phyloP scores from a whole-genome alignment of 2,113 vertebrate species.

The Entosphenus tridentatus region DNA sequence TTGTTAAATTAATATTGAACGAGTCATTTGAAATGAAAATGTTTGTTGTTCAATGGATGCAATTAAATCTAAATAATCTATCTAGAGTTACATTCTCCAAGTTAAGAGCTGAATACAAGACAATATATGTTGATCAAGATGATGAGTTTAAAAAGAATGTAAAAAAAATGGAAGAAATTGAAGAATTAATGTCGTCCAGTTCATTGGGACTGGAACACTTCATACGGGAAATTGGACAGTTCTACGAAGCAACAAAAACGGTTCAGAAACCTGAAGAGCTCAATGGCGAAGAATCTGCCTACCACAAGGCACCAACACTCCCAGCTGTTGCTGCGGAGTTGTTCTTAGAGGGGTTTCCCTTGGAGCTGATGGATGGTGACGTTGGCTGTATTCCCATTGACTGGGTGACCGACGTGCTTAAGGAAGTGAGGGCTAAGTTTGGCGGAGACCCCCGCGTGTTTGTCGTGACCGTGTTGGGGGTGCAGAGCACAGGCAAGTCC shows the following conservation, averaged over 20 bases:
- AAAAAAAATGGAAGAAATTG: neutral
- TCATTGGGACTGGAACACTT: slow-evolving; percentile 19
- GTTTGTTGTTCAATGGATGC: neutral
- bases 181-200: neutral
- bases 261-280: slow-evolving; percentile 10
- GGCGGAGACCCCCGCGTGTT: slow-evolving; percentile 18
- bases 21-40: neutral
- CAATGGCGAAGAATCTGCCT: neutral
- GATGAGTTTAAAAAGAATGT: neutral
- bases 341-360: slow-evolving; percentile 28
- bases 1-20: neutral
- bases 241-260: slow-evolving; percentile 29
- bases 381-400: slow-evolving; percentile 29
- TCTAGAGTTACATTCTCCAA: neutral
- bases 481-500: slow-evolving; percentile 40
- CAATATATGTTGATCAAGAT: neutral
- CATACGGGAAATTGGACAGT: slow-evolving; percentile 37
- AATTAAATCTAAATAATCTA: neutral
- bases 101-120: neutral
- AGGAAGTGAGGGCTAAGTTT: slow-evolving; percentile 18
- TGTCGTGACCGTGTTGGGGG: slow-evolving; percentile 31
- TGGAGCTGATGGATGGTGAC: slow-evolving; percentile 39
- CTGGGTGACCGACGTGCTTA: slow-evolving; percentile 33
- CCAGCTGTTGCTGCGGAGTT: slow-evolving; percentile 20
- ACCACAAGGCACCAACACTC: slow-evolving; percentile 1